phyloP scores from a whole-genome alignment of 2,113 vertebrate species.

The Dipodomys ordii region DNA sequence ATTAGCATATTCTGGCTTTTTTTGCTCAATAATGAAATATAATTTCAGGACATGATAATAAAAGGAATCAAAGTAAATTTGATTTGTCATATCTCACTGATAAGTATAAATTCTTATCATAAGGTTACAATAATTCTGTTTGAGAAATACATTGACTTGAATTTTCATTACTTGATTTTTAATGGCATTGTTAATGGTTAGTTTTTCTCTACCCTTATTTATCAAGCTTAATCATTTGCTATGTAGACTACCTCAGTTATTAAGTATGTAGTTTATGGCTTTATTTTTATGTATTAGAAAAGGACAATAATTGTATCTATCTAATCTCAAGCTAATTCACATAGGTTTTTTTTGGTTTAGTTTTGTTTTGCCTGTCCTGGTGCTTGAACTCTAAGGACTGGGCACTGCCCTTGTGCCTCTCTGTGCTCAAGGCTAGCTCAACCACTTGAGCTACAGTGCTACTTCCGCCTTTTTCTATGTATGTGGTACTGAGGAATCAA shows the following conservation, averaged over 20 bases:
- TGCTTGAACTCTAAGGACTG: too few relatives aligned
- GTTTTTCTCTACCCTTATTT: slow-evolving; percentile 1
- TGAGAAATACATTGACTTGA: background rate
- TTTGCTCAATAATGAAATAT: slow-evolving; percentile 26
- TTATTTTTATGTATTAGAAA: slow-evolving; percentile 26
- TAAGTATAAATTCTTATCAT: background rate
- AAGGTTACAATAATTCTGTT: background rate
- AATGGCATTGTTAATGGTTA: background rate
- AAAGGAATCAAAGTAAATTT: slow-evolving; percentile 44
- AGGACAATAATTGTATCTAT: background rate
- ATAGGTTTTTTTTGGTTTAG: too few relatives aligned
- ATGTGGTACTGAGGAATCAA: too few relatives aligned
- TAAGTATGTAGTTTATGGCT: slow-evolving; percentile 34
- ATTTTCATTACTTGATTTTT: slow-evolving; percentile 54
- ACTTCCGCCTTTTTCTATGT: background rate
- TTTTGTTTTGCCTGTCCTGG: too few relatives aligned
- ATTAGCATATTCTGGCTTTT: background rate
- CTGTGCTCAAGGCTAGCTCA: too few relatives aligned
- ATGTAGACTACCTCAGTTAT: slow-evolving; percentile 13
- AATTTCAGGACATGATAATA: background rate
- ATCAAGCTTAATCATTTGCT: background rate
- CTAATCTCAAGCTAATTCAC: slow-evolving; percentile 38
- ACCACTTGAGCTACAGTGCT: too few relatives aligned
- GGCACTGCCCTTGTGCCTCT: too few relatives aligned
- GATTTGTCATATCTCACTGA: slow-evolving; percentile 19